Conservation (phyloP, 2,888 invertebrate species). For the Therioaphis trifolii region DNA sequence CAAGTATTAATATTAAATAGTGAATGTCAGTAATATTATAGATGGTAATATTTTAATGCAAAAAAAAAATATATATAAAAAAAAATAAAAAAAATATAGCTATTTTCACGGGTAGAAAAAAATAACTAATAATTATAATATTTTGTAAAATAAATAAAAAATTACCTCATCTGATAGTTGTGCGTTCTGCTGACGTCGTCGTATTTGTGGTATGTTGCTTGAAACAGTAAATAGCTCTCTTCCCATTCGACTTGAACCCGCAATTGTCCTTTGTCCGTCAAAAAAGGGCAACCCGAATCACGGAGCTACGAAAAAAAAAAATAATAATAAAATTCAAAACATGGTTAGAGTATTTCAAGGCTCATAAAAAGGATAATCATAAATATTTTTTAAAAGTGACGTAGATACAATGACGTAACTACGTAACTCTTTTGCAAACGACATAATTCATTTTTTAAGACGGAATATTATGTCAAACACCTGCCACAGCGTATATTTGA, state of each 20-base stretch:
- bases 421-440: neutral
- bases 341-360: neutral
- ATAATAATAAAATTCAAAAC: neutral
- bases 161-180: constrained; percentile 85
- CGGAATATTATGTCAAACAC: neutral
- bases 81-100: too few species aligned
- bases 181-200: constrained; percentile 84
- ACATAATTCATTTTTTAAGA: constrained; percentile 9
- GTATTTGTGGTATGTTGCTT: constrained; percentile 84
- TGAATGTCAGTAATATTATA: too few species aligned
- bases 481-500: neutral
- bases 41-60: too few species aligned
- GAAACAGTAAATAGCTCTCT: constrained; percentile 82
- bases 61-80: too few species aligned
- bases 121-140: too few species aligned
- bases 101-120: too few species aligned
- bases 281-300: constrained; percentile 77
- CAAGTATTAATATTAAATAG: too few species aligned
- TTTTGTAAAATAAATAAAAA: neutral
- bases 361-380: neutral
- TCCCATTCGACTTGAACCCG: constrained; percentile 85
- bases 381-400: neutral
- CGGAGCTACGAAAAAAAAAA: constrained; percentile 70
- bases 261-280: constrained; percentile 79
- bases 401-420: neutral